A percentile compares a stretch with the other conserved stretches of the same genome.
These are phyloP conservation scores for Agapetus fuscipes DNA, from an alignment of 2,888 invertebrate genomes.

Conservation along the genomic window DNA sequence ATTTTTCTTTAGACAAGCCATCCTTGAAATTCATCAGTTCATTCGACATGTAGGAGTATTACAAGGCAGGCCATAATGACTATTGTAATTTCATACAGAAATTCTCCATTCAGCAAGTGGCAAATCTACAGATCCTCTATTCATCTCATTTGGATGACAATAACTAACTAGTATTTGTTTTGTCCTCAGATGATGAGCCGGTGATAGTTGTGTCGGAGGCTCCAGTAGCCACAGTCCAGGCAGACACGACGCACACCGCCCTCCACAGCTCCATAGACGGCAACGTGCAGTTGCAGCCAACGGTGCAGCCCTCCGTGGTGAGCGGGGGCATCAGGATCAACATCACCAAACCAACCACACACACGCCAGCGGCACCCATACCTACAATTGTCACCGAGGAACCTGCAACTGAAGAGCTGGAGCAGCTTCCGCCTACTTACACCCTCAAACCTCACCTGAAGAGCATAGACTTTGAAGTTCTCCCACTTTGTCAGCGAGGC, in stretches of 20 bases:
- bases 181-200: slow-evolving; percentile 38
- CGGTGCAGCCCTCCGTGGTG: slow-evolving; percentile 35
- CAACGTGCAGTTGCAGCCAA: slow-evolving; percentile 57
- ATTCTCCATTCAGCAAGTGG: too few species aligned
- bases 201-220: slow-evolving; percentile 43
- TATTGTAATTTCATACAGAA: too few species aligned
- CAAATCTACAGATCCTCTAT: too few species aligned
- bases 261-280: slow-evolving; percentile 65
- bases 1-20: too few species aligned
- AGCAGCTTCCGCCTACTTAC: slow-evolving; percentile 50
- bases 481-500: slow-evolving; percentile 64
- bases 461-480: slow-evolving; percentile 56
- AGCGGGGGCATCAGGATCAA: slow-evolving; percentile 68
- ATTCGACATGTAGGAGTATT: too few species aligned
- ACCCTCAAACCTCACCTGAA: slow-evolving; percentile 54
- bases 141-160: too few species aligned
- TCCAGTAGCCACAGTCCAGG: slow-evolving; percentile 28
- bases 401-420: slow-evolving; percentile 43
- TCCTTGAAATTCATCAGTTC: too few species aligned
- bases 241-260: slow-evolving; percentile 46
- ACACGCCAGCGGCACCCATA: slow-evolving; percentile 26
- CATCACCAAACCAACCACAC: slow-evolving; percentile 58
- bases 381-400: slow-evolving; percentile 31
- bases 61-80: too few species aligned
- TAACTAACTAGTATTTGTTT: too few species aligned